These are phyloP conservation scores for Lysandra coridon DNA, from an alignment of 2,888 invertebrate species.

Conservation along the genomic window DNA sequence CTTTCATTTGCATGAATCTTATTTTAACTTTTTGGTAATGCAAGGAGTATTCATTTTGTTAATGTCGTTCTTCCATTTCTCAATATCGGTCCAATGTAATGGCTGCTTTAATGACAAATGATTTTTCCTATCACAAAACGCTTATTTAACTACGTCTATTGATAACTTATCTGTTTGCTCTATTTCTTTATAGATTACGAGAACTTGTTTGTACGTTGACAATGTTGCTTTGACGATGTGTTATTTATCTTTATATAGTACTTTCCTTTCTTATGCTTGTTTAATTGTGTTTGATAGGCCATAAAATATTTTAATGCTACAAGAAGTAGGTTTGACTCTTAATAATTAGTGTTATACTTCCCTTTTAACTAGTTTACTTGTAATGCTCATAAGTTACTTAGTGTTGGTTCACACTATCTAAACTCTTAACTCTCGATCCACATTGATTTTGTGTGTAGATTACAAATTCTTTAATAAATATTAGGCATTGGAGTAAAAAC, in stretches of 20 bases:
- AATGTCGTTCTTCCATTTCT: not conserved
- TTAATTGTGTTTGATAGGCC: not conserved
- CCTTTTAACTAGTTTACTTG: not conserved
- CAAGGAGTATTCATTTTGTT: too few species aligned
- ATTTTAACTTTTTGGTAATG: too few species aligned
- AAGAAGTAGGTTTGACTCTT: not conserved
- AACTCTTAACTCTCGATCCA: not conserved
- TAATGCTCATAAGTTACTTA: not conserved
- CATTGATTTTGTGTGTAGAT: not conserved
- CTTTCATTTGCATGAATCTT: too few species aligned
- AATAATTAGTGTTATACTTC: constrained; percentile 2
- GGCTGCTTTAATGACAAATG: constrained; percentile 36
- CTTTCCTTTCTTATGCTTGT: not conserved
- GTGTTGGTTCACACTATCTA: not conserved
- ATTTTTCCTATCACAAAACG: constrained; percentile 38
- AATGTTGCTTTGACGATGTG: constrained; percentile 6
- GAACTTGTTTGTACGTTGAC: constrained; percentile 1
- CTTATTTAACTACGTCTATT: constrained; percentile 21
- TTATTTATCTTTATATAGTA: not conserved
- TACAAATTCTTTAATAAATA: not conserved
- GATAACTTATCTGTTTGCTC: constrained; percentile 23
- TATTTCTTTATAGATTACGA: constrained; percentile 27
- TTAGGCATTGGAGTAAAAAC: not conserved
- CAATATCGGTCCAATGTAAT: constrained; percentile 33
- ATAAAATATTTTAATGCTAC: not conserved